Conservation (phyloP, 2,113 vertebrate species). For the Erinaceus europaeus region DNA sequence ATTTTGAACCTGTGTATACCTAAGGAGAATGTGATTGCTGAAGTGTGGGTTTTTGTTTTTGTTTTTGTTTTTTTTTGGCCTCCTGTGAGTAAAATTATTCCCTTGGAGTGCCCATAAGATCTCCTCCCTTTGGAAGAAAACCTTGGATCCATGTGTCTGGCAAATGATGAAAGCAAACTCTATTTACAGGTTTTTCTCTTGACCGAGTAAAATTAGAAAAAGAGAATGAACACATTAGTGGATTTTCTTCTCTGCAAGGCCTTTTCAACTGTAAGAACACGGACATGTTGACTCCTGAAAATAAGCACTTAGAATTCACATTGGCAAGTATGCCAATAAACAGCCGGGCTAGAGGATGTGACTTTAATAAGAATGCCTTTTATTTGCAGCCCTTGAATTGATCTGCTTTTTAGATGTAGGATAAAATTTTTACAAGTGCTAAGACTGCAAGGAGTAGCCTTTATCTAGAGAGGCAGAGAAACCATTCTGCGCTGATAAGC, state of each 20-base stretch:
- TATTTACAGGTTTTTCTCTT: slow-evolving; percentile 73
- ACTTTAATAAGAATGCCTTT: slow-evolving; percentile 57
- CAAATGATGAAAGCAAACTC: slow-evolving; percentile 76
- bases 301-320: slow-evolving; percentile 58
- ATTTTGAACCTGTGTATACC: background rate
- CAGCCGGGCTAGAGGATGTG: slow-evolving; percentile 61
- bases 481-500: background rate
- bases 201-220: slow-evolving; percentile 73
- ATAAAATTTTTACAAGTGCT: slow-evolving; percentile 76
- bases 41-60: background rate
- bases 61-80: background rate
- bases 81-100: background rate
- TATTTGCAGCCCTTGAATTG: slow-evolving; percentile 62
- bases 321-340: slow-evolving; percentile 46
- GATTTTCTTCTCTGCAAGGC: slow-evolving; percentile 43
- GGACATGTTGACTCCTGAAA: slow-evolving; percentile 65
- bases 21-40: background rate
- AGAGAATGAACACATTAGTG: slow-evolving; percentile 63
- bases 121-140: background rate
- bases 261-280: slow-evolving; percentile 55
- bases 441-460: slow-evolving; percentile 50
- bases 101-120: background rate
- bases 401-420: slow-evolving; percentile 76
- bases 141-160: slow-evolving; percentile 40
- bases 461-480: background rate